Percentiles rank a stretch among this genome's conserved stretches.
Evolutionary conservation across 2,797 vertebrate species (phyloP).

Genomic region (Cyclopterus lumpus): DNA sequence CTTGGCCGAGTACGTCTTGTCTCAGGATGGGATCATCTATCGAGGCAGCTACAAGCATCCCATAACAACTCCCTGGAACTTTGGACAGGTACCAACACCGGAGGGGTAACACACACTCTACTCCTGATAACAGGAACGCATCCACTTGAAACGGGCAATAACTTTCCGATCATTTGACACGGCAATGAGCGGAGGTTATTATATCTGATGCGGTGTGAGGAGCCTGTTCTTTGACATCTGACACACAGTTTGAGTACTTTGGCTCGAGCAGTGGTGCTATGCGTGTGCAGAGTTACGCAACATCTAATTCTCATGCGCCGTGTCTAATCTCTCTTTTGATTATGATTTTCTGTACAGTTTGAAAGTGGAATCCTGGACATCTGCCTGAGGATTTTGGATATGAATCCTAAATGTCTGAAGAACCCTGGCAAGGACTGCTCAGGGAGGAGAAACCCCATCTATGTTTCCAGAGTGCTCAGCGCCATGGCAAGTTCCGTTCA

Average conservation of each 20-base stretch:
- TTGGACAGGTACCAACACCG: constrained; percentile 91
- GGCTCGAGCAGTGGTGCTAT: not conserved
- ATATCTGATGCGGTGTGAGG: constrained; percentile 8
- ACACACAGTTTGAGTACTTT: constrained; percentile 10
- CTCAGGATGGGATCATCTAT: constrained; percentile 93
- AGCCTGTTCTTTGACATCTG: constrained; percentile 3
- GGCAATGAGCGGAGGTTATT: not conserved
- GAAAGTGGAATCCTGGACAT: constrained; percentile 89
- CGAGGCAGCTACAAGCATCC: constrained; percentile 83
- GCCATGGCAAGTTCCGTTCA: constrained; percentile 87
- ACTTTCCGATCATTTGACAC: not conserved
- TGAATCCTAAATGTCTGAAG: constrained; percentile 88
- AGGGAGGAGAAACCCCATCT: constrained; percentile 89
- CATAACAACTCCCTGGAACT: constrained; percentile 90
- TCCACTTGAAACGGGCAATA: not conserved
- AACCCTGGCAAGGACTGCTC: constrained; percentile 88
- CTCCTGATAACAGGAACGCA: constrained; percentile 17
- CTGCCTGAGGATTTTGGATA: constrained; percentile 89
- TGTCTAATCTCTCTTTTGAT: not conserved
- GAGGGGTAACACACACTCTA: constrained; percentile 50
- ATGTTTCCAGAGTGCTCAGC: constrained; percentile 92
- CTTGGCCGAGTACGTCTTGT: constrained; percentile 88
- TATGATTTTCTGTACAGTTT: constrained; percentile 83
- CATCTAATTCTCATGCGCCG: not conserved
- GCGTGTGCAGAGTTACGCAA: not conserved